Conservation (phyloP, 2,888 invertebrate genomes). For the Nowickia ferox region DNA sequence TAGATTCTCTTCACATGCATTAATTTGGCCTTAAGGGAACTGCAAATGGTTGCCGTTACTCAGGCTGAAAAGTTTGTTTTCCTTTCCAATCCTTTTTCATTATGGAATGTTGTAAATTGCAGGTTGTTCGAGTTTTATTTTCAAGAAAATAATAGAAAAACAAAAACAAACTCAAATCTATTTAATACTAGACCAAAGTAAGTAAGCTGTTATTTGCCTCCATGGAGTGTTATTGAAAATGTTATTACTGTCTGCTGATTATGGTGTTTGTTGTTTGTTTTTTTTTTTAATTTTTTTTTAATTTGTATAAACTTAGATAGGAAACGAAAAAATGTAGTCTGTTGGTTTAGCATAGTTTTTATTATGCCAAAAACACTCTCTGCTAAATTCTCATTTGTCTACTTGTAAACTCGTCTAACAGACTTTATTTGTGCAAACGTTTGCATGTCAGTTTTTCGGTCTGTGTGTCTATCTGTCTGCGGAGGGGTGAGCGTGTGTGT, state of each 20-base stretch:
- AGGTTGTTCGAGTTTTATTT: background rate
- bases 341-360: slow-evolving; percentile 65
- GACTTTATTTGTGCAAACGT: slow-evolving; percentile 53
- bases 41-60: slow-evolving; percentile 23
- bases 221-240: slow-evolving; percentile 63
- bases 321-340: slow-evolving; percentile 10
- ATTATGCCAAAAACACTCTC: slow-evolving; percentile 68
- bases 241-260: slow-evolving; percentile 68
- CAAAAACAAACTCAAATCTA: background rate
- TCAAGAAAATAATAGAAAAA: background rate
- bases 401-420: slow-evolving; percentile 67
- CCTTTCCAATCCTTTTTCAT: background rate
- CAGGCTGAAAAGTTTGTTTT: slow-evolving; percentile 46
- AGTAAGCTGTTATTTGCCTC: slow-evolving; percentile 59
- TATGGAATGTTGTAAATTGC: slow-evolving; percentile 6
- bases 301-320: background rate
- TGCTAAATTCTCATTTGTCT: slow-evolving; percentile 69
- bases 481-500: background rate
- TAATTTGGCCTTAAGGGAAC: background rate
- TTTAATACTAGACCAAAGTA: slow-evolving; percentile 32
- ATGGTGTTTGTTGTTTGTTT: slow-evolving; percentile 37
- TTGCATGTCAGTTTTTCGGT: slow-evolving; percentile 36
- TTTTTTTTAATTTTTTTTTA: background rate
- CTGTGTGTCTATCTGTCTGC: background rate
- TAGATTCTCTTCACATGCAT: background rate